Evolutionary conservation across 2,888 invertebrate genomes (phyloP), one percentile per base, ranked within the genome.

Genomic region (Perithous albicinctus): DNA sequence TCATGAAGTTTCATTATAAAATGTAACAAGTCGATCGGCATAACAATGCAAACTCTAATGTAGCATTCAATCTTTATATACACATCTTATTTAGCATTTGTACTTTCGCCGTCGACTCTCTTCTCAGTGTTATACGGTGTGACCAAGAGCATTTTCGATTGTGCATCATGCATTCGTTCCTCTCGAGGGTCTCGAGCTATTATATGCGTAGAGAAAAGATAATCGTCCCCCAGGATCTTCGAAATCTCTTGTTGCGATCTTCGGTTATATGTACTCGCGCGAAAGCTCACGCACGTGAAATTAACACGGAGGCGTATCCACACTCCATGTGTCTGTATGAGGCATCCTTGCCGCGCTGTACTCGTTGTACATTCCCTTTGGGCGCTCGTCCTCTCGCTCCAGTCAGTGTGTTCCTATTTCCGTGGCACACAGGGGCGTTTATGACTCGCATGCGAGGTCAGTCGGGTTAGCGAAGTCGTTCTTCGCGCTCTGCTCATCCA

Each of bases 381-480:
- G 38, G 54, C 54, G 69, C 54, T 41, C n/a, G 38, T 38, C 32
- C 72, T 51, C 64, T 70, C 48, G 51, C 61, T 48, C 61, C 66
- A 56, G 29, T 56, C 74, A 63, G 75, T 43, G 80, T 83, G 78
- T 83, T 78, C 78, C 80, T 82, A 82, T 82, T 84, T 82, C 80
- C 81, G 73, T 78, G 77, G 80, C 51, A 51, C 78, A 78, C 78
- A 83, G 84, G 80, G 82, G 84, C 82, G 84, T 84, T 82, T 82
- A 84, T 78, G 78, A 77, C 75, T 80, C 66, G 63, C 59, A 51
- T 51, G 56, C 64, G 82, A 61, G 84, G 84, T 84, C 82, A 84
- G 67, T 76, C 54, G 67, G 82, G 84, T 84, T 80, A 78, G 78
- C 76, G 41, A 18, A 80, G 74, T 74, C 64, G 69, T 63, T 77